These are phyloP conservation scores for Polypedilum vanderplanki DNA, from an alignment of 1,140 invertebrate genomes.

Conservation along the genomic window DNA sequence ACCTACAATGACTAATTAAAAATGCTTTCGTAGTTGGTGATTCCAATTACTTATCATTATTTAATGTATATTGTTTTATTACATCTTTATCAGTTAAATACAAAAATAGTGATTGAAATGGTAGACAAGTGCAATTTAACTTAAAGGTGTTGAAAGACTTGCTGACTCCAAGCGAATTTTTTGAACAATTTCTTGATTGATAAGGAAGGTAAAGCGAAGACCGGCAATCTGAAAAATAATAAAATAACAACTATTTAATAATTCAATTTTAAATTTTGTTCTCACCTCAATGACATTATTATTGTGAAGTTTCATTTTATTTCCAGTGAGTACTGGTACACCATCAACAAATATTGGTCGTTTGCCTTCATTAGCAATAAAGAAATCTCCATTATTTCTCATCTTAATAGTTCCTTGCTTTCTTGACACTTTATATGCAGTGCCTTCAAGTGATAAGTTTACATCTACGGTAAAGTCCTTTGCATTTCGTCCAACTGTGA, in stretches of 20 bases:
- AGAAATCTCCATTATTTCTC: conserved; percentile 88
- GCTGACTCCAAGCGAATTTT: conserved; percentile 74
- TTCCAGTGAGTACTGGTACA: conserved; percentile 74
- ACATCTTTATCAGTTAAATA: not conserved
- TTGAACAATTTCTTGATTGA: conserved; percentile 86
- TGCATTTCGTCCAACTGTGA: conserved; percentile 83
- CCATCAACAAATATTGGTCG: conserved; percentile 90
- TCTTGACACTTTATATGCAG: conserved; percentile 76
- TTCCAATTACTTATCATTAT: not conserved
- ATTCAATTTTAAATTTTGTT: not conserved
- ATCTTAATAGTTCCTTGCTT: conserved; percentile 84
- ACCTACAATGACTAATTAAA: not conserved
- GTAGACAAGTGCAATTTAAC: conserved; percentile 33
- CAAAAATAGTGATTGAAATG: conserved; percentile 25
- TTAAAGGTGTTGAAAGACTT: conserved; percentile 52
- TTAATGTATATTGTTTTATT: not conserved
- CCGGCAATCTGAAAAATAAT: conserved; percentile 68
- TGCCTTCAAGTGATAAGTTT: conserved; percentile 87
- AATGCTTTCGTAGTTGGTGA: not conserved
- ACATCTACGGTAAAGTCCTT: conserved; percentile 89
- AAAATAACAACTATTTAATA: conserved; percentile 31
- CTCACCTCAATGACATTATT: conserved; percentile 90
- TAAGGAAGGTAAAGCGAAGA: conserved; percentile 83
- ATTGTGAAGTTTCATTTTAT: conserved; percentile 81
- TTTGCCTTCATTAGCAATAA: conserved; percentile 91